Evolutionary conservation across 2,888 invertebrate species (phyloP).

Genomic region (Scelioninae gen. 2): DNA sequence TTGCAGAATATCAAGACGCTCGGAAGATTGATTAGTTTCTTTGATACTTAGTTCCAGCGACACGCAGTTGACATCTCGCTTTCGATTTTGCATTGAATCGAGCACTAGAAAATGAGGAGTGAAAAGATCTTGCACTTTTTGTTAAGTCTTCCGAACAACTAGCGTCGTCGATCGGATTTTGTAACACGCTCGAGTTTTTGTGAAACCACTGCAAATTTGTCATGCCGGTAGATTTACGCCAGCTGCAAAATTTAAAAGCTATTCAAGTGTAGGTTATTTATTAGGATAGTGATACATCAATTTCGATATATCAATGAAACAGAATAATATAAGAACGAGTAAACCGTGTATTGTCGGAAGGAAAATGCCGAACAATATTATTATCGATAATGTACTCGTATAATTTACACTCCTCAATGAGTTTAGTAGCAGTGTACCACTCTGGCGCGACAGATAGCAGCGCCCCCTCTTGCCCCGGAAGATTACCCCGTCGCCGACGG

Average conservation of each 20-base stretch:
- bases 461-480: no score
- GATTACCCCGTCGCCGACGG: no score
- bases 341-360: no score
- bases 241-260: constrained; percentile 55
- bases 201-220: constrained; percentile 56
- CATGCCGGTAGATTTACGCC: constrained; percentile 54
- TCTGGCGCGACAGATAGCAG: no score
- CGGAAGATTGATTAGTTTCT: constrained; percentile 58
- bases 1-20: constrained; percentile 47
- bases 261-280: constrained; percentile 36
- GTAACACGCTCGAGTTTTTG: constrained; percentile 52
- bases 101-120: constrained; percentile 40
- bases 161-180: constrained; percentile 54
- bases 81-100: constrained; percentile 57
- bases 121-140: constrained; percentile 51
- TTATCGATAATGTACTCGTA: no score
- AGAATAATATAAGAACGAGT: no score
- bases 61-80: constrained; percentile 50
- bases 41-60: constrained; percentile 56
- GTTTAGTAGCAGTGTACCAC: no score
- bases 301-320: no score
- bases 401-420: no score
- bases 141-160: constrained; percentile 45
- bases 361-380: no score
- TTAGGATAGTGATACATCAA: constrained; percentile 41